Evolutionary conservation across 2,888 invertebrate genomes (phyloP).

Genomic region (Drosophila quasianomalipes): DNA sequence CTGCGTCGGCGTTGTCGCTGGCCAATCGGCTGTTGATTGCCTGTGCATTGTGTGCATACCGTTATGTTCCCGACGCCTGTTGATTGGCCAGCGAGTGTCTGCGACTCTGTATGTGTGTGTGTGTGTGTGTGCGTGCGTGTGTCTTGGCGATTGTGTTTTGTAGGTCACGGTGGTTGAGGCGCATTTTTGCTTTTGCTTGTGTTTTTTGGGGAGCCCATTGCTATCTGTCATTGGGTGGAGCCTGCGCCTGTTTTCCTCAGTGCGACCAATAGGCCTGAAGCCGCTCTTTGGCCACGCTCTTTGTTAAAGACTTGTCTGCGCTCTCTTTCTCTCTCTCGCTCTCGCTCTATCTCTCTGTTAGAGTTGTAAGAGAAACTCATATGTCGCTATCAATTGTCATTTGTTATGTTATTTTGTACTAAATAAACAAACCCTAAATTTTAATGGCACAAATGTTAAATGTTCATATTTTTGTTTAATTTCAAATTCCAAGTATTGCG

Average conservation of each 20-base stretch:
- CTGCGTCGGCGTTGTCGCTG: constrained; percentile 39
- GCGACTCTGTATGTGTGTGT: neutral
- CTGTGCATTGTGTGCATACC: constrained; percentile 30
- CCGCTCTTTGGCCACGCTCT: constrained; percentile 40
- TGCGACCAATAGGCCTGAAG: constrained; percentile 37
- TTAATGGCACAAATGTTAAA: constrained; percentile 3
- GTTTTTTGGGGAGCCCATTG: constrained; percentile 15
- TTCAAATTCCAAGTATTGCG: constrained; percentile 12
- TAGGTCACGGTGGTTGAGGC: constrained; percentile 55
- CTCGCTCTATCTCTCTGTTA: constrained; percentile 14
- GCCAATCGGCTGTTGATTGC: constrained; percentile 38
- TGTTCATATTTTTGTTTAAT: constrained; percentile 22
- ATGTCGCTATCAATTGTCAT: constrained; percentile 21
- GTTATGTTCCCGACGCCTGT: constrained; percentile 13
- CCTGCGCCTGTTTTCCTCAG: constrained; percentile 17
- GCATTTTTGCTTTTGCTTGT: constrained; percentile 5
- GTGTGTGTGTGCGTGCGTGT: neutral
- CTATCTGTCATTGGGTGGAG: constrained; percentile 56
- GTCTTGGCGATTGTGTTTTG: constrained; percentile 19
- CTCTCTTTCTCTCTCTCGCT: neutral
- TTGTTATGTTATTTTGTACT: constrained; percentile 38
- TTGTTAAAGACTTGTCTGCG: neutral
- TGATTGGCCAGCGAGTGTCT: constrained; percentile 37
- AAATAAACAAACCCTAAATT: constrained; percentile 40
- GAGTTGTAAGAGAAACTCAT: constrained; percentile 1